Base-by-base conservation (phyloP, 2,113 vertebrate genomes). In the Mungos mungo region DNA sequence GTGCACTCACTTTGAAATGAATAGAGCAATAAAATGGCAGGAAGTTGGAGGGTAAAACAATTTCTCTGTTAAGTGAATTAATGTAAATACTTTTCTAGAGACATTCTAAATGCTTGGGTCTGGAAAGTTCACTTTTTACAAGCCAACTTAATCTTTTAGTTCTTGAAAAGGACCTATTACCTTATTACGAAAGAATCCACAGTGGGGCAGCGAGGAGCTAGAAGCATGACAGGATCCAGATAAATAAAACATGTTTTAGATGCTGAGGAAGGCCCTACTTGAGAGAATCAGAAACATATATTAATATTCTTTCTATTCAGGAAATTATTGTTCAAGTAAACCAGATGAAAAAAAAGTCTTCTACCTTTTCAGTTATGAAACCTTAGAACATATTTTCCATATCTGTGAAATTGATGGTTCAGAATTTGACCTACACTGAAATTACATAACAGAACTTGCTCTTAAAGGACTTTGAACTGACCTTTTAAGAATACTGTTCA, bases 181-280 rank as follows among this genome's bases (percentile, higher is more conserved):
- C 45, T 94, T 88, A 16, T 91, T 92, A 83, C 1, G 54, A 54
- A 95, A 25, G 90, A 82, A 57, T 97, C 74, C 63, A 74, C 93
- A 77, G 72, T 93, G 83, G 63, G 82, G 83, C 89, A 93, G 82
- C 41, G 82, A 83, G 89, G 80, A 97, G 82, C 89, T 91, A 95
- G 47, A 86, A 74, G 4, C 29, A 15, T 76, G 33, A 35, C 38
- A 88, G 50, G 7, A 66, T 86, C 54, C 89, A 50, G 74, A 84
- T 69, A 66, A 52, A 33, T 38, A 93, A 83, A 92, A 91, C 16
- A 47, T 77, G 35, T 80, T 95, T 76, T 85, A 84, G 84, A 29
- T 93, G 31, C 15, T 60, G 14, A 85, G 68, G 65, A 83, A 82
- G 81, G 89, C 54, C 23, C 33, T 80, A 71, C 23, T 35, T 95